Conservation (phyloP, 2,888 invertebrate genomes). For the Dendrolimus houi region DNA sequence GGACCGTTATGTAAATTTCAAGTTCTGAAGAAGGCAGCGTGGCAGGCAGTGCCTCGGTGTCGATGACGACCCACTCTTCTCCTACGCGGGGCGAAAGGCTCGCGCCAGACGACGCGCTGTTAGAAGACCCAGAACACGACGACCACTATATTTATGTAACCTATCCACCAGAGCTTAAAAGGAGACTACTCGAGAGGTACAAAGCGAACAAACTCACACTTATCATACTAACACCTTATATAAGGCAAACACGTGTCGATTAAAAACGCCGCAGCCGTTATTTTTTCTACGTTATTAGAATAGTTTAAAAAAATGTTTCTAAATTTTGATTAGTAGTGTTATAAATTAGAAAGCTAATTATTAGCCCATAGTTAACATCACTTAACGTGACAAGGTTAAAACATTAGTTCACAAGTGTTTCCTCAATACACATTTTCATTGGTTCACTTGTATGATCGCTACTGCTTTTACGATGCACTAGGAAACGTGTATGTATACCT, state of each 20-base stretch:
- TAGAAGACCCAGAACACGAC: constrained; percentile 75
- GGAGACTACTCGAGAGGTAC: constrained; percentile 88
- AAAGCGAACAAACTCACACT: constrained; percentile 52
- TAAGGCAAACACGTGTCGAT: constrained; percentile 55
- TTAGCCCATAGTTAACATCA: no score
- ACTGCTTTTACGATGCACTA: no score
- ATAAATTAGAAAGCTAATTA: constrained; percentile 3
- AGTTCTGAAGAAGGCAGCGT: constrained; percentile 84
- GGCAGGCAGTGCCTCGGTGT: constrained; percentile 79
- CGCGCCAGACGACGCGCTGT: constrained; percentile 48
- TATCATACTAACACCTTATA: constrained; percentile 51
- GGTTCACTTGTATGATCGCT: neutral
- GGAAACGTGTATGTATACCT: no score
- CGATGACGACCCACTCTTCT: constrained; percentile 81
- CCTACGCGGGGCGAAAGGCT: constrained; percentile 75
- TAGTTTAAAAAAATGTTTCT: no score
- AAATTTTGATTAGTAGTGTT: neutral
- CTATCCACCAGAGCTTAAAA: constrained; percentile 90
- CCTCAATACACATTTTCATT: no score
- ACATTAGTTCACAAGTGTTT: no score
- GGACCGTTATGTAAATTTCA: neutral
- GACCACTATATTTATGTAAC: constrained; percentile 92
- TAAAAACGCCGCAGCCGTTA: constrained; percentile 3
- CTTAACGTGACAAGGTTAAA: no score
- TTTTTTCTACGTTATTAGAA: no score